phyloP scores from a whole-genome alignment of 2,888 invertebrate species.

The Corythucha ciliata region DNA sequence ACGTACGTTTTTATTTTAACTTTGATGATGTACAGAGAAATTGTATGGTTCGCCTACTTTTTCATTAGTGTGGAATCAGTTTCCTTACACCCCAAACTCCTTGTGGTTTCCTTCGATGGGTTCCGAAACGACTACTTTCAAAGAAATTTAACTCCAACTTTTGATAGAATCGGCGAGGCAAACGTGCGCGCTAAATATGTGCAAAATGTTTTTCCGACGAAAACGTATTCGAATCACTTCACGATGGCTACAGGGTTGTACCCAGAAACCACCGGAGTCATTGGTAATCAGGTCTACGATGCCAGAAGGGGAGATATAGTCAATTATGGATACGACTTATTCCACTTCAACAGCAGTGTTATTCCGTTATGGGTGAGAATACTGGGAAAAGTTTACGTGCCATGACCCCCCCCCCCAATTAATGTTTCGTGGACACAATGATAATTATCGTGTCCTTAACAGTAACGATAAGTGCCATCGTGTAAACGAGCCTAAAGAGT shows the following conservation, averaged over 20 bases:
- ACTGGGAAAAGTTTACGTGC: constrained; percentile 10
- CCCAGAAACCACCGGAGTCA: constrained; percentile 58
- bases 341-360: constrained; percentile 48
- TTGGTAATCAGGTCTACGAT: constrained; percentile 54
- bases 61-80: too few species aligned
- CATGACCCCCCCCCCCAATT: constrained; percentile 1
- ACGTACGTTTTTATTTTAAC: too few species aligned
- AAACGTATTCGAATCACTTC: constrained; percentile 66
- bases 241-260: constrained; percentile 60
- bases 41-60: too few species aligned
- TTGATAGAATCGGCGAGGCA: constrained; percentile 47
- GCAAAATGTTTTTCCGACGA: constrained; percentile 55
- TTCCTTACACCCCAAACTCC: constrained; percentile 45
- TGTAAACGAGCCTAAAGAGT: too few species aligned
- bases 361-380: constrained; percentile 51
- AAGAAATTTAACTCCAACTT: constrained; percentile 48
- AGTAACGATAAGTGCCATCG: too few species aligned
- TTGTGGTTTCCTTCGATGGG: constrained; percentile 60
- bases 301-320: constrained; percentile 37
- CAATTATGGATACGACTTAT: constrained; percentile 43
- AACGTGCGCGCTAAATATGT: constrained; percentile 52
- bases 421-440: too few species aligned
- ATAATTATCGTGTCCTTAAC: too few species aligned
- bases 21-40: too few species aligned
- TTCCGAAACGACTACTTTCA: constrained; percentile 59